These are phyloP conservation scores for Crax fasciolata DNA, from an alignment of 2,797 vertebrate species.

Conservation along the genomic window DNA sequence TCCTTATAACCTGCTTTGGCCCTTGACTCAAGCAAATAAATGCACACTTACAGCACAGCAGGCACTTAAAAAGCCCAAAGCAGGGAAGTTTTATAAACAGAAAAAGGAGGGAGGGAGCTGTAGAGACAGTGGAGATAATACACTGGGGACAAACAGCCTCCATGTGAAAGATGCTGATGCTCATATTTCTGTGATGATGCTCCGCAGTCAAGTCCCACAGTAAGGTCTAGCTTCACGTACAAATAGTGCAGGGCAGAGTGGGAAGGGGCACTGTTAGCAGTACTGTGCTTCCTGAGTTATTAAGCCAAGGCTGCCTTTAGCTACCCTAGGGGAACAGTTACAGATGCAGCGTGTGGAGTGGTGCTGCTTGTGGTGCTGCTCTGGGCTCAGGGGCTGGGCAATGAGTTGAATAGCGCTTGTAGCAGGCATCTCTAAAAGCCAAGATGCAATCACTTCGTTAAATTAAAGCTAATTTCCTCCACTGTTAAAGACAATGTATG, in stretches of 20 bases:
- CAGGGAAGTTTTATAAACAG: not conserved
- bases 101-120: not conserved
- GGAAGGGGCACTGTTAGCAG: not conserved
- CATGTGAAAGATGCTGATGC: not conserved
- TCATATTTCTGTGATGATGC: not conserved
- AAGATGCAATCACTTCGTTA: conserved; percentile 61
- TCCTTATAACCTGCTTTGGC: not conserved
- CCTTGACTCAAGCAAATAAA: not conserved
- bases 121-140: not conserved
- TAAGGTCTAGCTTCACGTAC: not conserved
- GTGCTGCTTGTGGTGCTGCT: not conserved
- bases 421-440: conserved; percentile 43
- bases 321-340: not conserved
- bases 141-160: not conserved
- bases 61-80: not conserved
- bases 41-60: not conserved
- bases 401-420: not conserved
- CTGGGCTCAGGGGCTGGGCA: not conserved
- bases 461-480: conserved; percentile 67
- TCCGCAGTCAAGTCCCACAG: not conserved
- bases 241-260: fast-evolving
- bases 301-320: not conserved
- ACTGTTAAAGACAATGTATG: conserved; percentile 50
- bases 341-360: not conserved
- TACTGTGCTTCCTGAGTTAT: not conserved